phyloP scores from a whole-genome alignment of 2,888 invertebrate species.

The Prionchulus punctatus region DNA sequence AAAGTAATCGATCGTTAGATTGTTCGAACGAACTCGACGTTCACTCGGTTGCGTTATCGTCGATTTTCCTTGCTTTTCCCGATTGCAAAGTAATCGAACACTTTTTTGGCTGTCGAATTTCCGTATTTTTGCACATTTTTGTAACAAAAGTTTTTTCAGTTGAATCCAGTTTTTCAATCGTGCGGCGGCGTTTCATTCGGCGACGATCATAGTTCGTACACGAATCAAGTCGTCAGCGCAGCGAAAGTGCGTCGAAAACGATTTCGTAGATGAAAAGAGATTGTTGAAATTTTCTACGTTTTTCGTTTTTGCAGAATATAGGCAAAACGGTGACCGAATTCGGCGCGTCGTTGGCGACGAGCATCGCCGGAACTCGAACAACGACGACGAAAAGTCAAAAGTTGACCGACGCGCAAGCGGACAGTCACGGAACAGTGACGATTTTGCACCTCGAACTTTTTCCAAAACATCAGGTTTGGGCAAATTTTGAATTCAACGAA shows the following conservation, averaged over 20 bases:
- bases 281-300: neutral
- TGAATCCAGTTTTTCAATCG: constrained; percentile 35
- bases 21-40: neutral
- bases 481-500: neutral
- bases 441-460: constrained; percentile 16
- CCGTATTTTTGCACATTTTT: neutral
- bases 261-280: neutral
- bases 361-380: constrained; percentile 32
- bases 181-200: constrained; percentile 36
- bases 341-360: constrained; percentile 35
- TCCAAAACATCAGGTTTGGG: neutral
- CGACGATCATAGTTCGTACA: constrained; percentile 34
- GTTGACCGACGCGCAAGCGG: constrained; percentile 16
- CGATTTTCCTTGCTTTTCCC: neutral
- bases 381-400: no score
- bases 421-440: constrained; percentile 13
- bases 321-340: constrained; percentile 37
- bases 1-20: no score
- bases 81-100: neutral
- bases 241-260: constrained; percentile 32
- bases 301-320: constrained; percentile 29
- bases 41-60: neutral
- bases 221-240: constrained; percentile 37
- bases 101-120: neutral
- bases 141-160: constrained; percentile 19